phyloP scores from a whole-genome alignment of 2,797 vertebrate species.

The Ctenopoma multispine region DNA sequence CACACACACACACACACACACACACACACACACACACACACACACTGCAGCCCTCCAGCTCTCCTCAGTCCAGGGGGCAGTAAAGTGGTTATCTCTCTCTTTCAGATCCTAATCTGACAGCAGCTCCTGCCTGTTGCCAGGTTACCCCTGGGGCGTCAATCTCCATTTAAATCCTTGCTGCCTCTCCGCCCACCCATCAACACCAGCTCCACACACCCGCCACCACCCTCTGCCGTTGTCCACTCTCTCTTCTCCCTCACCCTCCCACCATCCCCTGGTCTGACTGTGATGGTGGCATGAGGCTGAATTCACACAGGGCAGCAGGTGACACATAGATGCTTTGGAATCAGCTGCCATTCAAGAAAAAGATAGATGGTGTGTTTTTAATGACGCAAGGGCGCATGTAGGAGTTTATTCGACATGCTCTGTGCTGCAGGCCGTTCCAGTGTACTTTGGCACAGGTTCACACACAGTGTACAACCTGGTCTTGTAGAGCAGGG shows the following conservation, averaged over 20 bases:
- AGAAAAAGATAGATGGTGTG: slow-evolving; percentile 30
- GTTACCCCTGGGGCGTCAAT: slow-evolving; percentile 88
- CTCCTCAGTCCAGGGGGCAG: slow-evolving; percentile 86
- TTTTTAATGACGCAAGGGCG: slow-evolving; percentile 18
- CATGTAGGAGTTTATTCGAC: slow-evolving; percentile 23
- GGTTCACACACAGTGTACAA: slow-evolving; percentile 46
- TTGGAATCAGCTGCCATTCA: slow-evolving; percentile 61
- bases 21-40: slow-evolving; percentile 22
- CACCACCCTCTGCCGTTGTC: slow-evolving; percentile 51
- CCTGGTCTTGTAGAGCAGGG: slow-evolving; percentile 40
- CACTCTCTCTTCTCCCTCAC: slow-evolving; percentile 32
- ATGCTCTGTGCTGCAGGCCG: slow-evolving; percentile 16
- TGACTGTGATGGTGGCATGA: slow-evolving; percentile 51
- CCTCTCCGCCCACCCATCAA: slow-evolving; percentile 79
- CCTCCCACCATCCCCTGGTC: slow-evolving; percentile 14
- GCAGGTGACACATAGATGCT: slow-evolving; percentile 71
- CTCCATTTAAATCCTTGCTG: slow-evolving; percentile 84
- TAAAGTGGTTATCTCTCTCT: slow-evolving; percentile 95
- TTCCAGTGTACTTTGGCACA: slow-evolving; percentile 48
- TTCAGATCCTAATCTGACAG: slow-evolving; percentile 98
- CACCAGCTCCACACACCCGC: slow-evolving; percentile 67
- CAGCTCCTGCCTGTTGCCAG: slow-evolving; percentile 93
- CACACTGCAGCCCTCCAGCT: slow-evolving; percentile 70
- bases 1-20: slow-evolving; percentile 65
- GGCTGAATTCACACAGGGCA: slow-evolving; percentile 60